Evolutionary conservation across 2,888 invertebrate species (phyloP).

Genomic region (Mythimna ferrago): DNA sequence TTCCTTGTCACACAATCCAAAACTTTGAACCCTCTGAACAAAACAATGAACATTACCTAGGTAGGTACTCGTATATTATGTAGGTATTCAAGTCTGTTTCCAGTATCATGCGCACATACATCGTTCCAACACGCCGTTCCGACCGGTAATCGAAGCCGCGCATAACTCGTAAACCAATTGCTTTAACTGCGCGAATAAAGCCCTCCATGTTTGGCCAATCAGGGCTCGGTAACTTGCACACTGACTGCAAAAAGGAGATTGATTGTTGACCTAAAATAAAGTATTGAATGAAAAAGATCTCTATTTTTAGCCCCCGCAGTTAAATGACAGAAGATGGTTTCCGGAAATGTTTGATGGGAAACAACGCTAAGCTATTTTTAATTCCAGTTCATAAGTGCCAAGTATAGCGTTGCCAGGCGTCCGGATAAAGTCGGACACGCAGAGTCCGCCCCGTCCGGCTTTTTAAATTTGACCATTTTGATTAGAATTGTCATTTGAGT

Average conservation of each 20-base stretch:
- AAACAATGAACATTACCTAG: slow-evolving; percentile 22
- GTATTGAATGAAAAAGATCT: slow-evolving; percentile 39
- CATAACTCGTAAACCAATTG: slow-evolving; percentile 20
- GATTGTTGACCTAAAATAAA: slow-evolving; percentile 46
- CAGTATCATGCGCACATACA: slow-evolving; percentile 23
- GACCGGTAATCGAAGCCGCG: slow-evolving; percentile 28
- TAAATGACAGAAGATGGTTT: not conserved
- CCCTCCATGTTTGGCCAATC: slow-evolving; percentile 36
- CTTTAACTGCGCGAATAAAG: slow-evolving; percentile 44
- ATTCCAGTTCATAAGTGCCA: not conserved
- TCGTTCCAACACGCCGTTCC: slow-evolving; percentile 20
- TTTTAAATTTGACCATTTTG: too few relatives aligned
- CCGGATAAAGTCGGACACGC: too few relatives aligned
- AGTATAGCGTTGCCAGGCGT: too few relatives aligned
- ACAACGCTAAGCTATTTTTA: not conserved
- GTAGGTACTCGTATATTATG: slow-evolving; percentile 6
- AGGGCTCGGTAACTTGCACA: slow-evolving; percentile 18
- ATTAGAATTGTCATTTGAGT: too few relatives aligned
- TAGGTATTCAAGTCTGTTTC: slow-evolving; percentile 30
- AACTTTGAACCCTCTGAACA: not conserved
- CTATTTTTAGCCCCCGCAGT: slow-evolving; percentile 20
- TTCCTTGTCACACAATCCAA: not conserved
- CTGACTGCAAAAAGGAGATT: slow-evolving; percentile 28
- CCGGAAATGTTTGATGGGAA: not conserved
- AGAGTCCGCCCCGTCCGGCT: too few relatives aligned